Conservation (phyloP, 2,888 invertebrate species). For the Melinaea menophilus region DNA sequence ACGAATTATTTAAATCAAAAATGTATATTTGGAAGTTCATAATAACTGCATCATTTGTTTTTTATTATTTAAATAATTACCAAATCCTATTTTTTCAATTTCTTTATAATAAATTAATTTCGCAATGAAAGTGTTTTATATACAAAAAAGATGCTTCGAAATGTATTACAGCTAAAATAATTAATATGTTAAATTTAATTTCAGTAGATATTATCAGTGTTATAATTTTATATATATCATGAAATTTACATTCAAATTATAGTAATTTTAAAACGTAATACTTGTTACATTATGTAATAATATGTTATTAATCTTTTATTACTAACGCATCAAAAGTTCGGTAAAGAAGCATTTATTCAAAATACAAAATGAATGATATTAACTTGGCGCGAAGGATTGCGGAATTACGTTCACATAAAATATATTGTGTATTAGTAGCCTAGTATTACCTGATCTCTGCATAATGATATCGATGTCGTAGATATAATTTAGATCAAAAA, state of each 20-base stretch:
- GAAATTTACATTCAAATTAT: not conserved
- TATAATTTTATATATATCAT: too few relatives aligned
- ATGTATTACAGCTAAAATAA: too few relatives aligned
- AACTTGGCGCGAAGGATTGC: slow-evolving; percentile 41
- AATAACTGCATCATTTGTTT: too few relatives aligned
- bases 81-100: too few relatives aligned
- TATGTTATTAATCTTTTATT: not conserved
- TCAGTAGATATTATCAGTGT: too few relatives aligned
- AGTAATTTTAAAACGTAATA: not conserved
- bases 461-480: slow-evolving; percentile 52
- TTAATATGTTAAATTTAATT: too few relatives aligned
- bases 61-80: too few relatives aligned
- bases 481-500: slow-evolving; percentile 61
- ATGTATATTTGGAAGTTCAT: too few relatives aligned
- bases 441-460: slow-evolving; percentile 71
- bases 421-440: not conserved
- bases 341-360: slow-evolving; percentile 6
- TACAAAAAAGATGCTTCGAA: too few relatives aligned
- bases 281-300: not conserved
- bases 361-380: slow-evolving; percentile 7
- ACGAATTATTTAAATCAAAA: too few relatives aligned
- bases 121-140: too few relatives aligned
- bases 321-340: slow-evolving; percentile 1
- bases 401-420: not conserved
- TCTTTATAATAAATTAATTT: too few relatives aligned